Base-by-base conservation (phyloP, 2,797 vertebrate species). In the Sciaenops ocellatus region DNA sequence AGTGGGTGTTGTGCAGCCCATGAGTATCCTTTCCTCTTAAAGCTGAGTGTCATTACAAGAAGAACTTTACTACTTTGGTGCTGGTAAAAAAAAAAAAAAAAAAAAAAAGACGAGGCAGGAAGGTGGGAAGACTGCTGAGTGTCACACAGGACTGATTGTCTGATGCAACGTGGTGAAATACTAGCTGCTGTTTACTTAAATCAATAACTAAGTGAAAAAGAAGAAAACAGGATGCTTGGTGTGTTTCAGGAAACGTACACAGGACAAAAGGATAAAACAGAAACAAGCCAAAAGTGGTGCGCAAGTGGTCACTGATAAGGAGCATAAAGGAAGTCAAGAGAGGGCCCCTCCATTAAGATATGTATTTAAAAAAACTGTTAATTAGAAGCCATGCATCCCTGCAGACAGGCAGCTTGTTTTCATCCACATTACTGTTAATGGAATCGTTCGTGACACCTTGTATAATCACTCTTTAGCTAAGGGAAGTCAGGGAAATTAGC, bases 211-310 rank as follows among this genome's bases (percentile, higher is more conserved):
- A 67, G 54, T 47, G 44, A 69, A 69, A 38, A 60, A 69, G 66
- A 82, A 56, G 47, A 74, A 86, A 85, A 90, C 86, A 87, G 90
- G 86, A 87, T 46, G 79, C 46, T 54, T 63, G 69, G 34, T 12
- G 72, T 64, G 73, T 79, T 69, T 54, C 65, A 63, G 85, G 65
- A 84, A 71, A 71, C 51, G 72, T n/a, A 34, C 47, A 51, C 38
- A 22, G 57, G 72, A 92, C 52, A 78, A 69, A 30, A 61, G 69
- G 54, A 70, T 66, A 64, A 72, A 38, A 44, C 44, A 22, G 59
- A 10, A n/a, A 17, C 9, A 16, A 44, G 72, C 24, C 4, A 41
- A 30, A 62, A 71, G 55, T 22, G 41, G 69, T 24, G n/a, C 3
- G 6, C 52, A 55, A 52, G 64, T 64, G 70, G 73, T 55, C 56